Evolutionary conservation across 1,140 invertebrate species (phyloP).

Genomic region (Archivesica marissinica): DNA sequence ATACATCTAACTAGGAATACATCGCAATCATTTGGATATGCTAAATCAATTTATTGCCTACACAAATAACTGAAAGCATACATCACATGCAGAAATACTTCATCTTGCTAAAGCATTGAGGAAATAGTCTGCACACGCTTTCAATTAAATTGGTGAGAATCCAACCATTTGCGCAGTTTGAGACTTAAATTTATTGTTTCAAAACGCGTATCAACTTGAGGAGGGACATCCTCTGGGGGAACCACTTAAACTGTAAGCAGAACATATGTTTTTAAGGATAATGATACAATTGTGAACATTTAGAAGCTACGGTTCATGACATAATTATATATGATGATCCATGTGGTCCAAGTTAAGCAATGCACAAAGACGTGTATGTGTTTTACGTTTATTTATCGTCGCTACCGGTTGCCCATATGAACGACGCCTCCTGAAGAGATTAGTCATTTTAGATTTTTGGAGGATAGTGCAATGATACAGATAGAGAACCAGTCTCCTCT

Average conservation of each 20-base stretch:
- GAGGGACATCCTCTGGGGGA: neutral
- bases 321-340: too few species aligned
- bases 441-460: too few species aligned
- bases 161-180: neutral
- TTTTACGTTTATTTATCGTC: too few species aligned
- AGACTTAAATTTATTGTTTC: constrained; percentile 31
- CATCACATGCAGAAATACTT: neutral
- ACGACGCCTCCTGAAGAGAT: too few species aligned
- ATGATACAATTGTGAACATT: neutral
- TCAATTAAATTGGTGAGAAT: constrained; percentile 19
- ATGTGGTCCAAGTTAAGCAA: too few species aligned
- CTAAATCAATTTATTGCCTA: neutral
- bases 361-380: too few species aligned
- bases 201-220: constrained; percentile 18
- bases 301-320: too few species aligned
- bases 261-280: neutral
- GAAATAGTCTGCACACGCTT: constrained; percentile 7
- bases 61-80: neutral
- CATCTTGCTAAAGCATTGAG: neutral
- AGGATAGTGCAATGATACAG: too few species aligned
- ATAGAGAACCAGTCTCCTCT: too few species aligned
- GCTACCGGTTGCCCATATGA: too few species aligned
- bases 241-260: neutral
- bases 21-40: neutral
- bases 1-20: too few species aligned